Evolutionary conservation across 2,888 invertebrate genomes (phyloP), one percentile per base, ranked within the genome.

Genomic region (Pardosa pseudoannulata): DNA sequence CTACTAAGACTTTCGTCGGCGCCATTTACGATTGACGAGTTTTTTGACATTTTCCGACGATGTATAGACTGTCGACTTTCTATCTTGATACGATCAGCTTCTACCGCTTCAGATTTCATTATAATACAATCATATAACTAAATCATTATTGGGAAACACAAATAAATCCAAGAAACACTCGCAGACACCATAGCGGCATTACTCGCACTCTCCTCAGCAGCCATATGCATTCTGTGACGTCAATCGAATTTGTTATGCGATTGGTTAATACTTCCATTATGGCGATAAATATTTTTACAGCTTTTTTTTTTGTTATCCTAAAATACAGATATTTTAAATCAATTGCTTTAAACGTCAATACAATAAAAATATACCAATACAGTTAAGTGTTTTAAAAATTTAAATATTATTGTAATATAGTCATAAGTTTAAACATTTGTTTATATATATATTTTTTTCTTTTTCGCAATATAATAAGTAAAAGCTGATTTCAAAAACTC

Each of bases 1-100:
- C 73, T 56, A n/a, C n/a, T n/a, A 31, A 65, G 64, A 73, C 36
- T 50, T 36, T 56, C 80, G 27, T 32, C 65, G 73, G 64, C 73
- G 73, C 80, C 80, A 73, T 73, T 80, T 46, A 80, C 65, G 32
- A 79, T 65, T 7, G 62, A 19, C 13, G 70, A 36, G 19, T 73
- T 80, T 50, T 73, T 80, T 29, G 36, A 67, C 50, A 80, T 73
- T 80, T 67, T 80, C 23, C 80, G 72, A n/a, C 80, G 65, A 46
- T 73, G 46, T 7, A 50, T 27, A 0, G 73, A 32, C 29, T 73
- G 73, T 32, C 80, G 65, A 19, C 73, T 32, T 23, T 73, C 73
- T 29, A 56, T n/a, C 46, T 79, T 71, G 19, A 68, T 27, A 11
- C 64, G 46, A 62, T 80, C 73, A 1, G 73, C 16, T n/a, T 72